Percentiles rank a stretch among this genome's conserved stretches.
phyloP scores from a whole-genome alignment of 2,888 invertebrate genomes.

The Acanthopleura granulata region DNA sequence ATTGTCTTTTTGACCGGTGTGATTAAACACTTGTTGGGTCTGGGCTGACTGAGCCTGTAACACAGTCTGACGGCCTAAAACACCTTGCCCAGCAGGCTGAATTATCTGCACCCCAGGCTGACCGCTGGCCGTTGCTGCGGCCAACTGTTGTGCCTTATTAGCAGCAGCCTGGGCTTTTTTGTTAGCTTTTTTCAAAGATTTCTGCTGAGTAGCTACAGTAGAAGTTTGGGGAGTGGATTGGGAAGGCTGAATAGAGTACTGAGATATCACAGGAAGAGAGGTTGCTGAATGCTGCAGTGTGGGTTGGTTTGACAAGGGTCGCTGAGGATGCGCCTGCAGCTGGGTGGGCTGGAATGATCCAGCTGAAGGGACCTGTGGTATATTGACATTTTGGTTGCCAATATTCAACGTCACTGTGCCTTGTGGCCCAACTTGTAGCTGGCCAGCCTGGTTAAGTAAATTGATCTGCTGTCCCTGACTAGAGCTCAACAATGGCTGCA shows the following conservation, averaged over 20 bases:
- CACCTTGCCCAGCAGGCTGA: neutral
- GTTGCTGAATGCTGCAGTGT: conserved; percentile 30
- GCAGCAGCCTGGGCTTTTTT: conserved; percentile 22
- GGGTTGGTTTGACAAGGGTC: conserved; percentile 27
- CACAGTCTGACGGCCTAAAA: neutral
- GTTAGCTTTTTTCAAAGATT: conserved; percentile 3
- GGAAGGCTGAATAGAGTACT: conserved; percentile 16
- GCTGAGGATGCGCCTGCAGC: conserved; percentile 16
- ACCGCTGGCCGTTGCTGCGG: neutral
- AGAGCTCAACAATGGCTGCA: conserved; percentile 8
- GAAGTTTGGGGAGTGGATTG: conserved; percentile 28
- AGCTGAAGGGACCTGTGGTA: conserved; percentile 37
- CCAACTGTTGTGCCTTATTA: neutral
- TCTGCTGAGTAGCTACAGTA: conserved; percentile 33
- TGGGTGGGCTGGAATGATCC: conserved; percentile 18
- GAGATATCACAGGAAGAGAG: conserved; percentile 22
- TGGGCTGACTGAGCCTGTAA: neutral
- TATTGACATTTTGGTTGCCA: conserved; percentile 47
- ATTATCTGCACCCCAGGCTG: neutral
- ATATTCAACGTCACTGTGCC: conserved; percentile 49
- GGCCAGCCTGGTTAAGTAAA: conserved; percentile 32
- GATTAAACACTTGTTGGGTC: neutral
- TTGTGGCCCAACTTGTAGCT: conserved; percentile 24
- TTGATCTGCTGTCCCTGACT: conserved; percentile 22
- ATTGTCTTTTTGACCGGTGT: neutral